A percentile compares a stretch with the other conserved stretches of the same genome.
Conservation (phyloP, 2,113 vertebrate genomes). For the Sinosuthora webbiana region DNA sequence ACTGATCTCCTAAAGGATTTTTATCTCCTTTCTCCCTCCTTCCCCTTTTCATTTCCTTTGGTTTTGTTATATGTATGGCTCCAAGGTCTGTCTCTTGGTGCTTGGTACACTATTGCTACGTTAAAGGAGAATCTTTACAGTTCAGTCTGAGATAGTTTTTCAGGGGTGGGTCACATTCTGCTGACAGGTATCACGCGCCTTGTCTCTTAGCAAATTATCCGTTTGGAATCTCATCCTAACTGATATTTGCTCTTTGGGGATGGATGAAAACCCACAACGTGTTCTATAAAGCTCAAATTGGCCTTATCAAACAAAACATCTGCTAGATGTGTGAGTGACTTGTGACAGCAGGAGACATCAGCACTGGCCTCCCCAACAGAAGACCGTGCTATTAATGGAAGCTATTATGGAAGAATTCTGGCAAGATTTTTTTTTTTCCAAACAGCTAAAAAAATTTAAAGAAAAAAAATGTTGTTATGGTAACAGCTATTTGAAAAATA, state of each 20-base stretch:
- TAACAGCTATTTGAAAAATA: constrained; percentile 76
- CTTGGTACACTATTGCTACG: background rate
- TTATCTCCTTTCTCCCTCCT: background rate
- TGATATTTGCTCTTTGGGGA: constrained; percentile 59
- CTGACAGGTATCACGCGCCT: background rate
- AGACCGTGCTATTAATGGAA: constrained; percentile 75
- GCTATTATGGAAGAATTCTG: constrained; percentile 75
- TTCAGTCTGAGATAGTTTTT: background rate
- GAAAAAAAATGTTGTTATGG: constrained; percentile 76
- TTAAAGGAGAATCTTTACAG: constrained; percentile 11
- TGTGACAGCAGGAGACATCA: constrained; percentile 73
- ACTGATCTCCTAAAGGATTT: background rate
- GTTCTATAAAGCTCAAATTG: constrained; percentile 70
- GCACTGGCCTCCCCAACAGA: constrained; percentile 62
- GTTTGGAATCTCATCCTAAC: constrained; percentile 38
- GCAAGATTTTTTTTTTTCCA: constrained; percentile 51
- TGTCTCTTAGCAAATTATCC: background rate
- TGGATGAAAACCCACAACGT: constrained; percentile 45
- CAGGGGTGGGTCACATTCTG: background rate
- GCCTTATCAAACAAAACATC: constrained; percentile 73
- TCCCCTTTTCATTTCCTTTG: background rate
- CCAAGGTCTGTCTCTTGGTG: background rate
- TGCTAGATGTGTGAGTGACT: constrained; percentile 71
- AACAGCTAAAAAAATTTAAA: constrained; percentile 56
- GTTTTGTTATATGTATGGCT: background rate